Percentiles rank a stretch among this genome's conserved stretches.
phyloP scores from a whole-genome alignment of 2,888 invertebrate genomes.

The Rhaphigaster nebulosa region DNA sequence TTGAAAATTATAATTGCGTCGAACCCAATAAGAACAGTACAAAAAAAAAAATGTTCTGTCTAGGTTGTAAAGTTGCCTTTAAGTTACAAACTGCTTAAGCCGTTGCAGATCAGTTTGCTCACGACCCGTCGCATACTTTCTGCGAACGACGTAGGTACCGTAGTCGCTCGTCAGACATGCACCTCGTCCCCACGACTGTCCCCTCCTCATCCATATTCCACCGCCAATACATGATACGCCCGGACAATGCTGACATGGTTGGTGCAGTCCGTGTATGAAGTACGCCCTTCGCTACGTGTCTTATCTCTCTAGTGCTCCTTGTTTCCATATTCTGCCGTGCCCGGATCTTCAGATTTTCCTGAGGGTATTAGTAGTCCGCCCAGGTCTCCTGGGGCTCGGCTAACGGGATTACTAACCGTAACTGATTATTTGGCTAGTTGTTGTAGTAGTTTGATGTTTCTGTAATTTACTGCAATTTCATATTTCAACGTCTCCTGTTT shows the following conservation, averaged over 20 bases:
- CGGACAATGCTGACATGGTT: constrained; percentile 40
- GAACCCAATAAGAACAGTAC: too few species aligned
- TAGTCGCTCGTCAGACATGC: background rate
- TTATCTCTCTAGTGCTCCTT: constrained; percentile 24
- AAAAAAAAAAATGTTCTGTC: background rate
- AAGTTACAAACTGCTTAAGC: background rate
- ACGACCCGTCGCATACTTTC: background rate
- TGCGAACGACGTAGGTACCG: background rate
- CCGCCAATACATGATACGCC: constrained; percentile 32
- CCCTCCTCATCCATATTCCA: background rate
- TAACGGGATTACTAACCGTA: background rate
- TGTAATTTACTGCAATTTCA: background rate
- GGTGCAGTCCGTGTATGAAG: constrained; percentile 23
- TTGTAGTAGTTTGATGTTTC: background rate
- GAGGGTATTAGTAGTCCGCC: constrained; percentile 3
- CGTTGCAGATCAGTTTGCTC: background rate
- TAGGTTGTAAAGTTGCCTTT: background rate
- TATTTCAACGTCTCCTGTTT: background rate
- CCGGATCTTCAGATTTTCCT: constrained; percentile 10
- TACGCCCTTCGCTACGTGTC: constrained; percentile 22
- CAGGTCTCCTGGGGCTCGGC: background rate
- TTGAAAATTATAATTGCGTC: too few species aligned
- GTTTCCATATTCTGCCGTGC: constrained; percentile 24
- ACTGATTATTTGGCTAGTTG: constrained; percentile 4
- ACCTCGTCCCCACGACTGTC: background rate